Base-by-base conservation (phyloP, 2,113 vertebrate species). In the Upupa epops region DNA sequence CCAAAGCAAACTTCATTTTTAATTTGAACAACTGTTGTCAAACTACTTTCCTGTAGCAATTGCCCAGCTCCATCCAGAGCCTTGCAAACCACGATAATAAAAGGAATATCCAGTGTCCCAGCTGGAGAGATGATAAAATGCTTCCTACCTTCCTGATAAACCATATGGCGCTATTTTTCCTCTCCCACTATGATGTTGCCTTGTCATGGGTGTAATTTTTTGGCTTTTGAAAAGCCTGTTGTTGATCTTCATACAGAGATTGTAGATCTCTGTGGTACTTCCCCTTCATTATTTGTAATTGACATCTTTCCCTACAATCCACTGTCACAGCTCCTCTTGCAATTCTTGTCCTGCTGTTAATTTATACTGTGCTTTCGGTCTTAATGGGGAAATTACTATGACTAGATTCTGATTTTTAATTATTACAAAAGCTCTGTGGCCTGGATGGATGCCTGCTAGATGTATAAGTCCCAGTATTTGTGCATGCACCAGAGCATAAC, bases 231-330 rank as follows among this genome's bases (percentile, higher is more conserved):
- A 66, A 90, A 90, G 51, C 42, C 21, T 78, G 49, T n/a, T 88
- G 70, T 68, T 81, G 52, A 68, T 82, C 31, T 86, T 75, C 90
- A n/a, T 65, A 36, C 34, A 74, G 87, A 91, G 79, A 74, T 89
- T 91, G 72, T 68, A 69, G 82, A 94, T 87, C 56, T 95, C 60
- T 79, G 40, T 36, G 71, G 49, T 55, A 58, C 19, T 89, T 93
- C 71, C 28, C 37, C 87, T 94, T 93, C 61, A 92, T 86, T 93
- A 80, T 60, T 56, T 80, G 69, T 48, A 87, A 87, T 89, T 86
- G 94, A 58, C 90, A 91, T 91, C 55, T 91, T 91, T 78, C 56
- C 81, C 59, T 86, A 63, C n/a, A 31, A 49, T 74, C 84, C 71
- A 68, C 60, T 68, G 20, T 12, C 74, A 56, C 20, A 52, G 40